Evolutionary conservation across 1,140 invertebrate species (phyloP).

Genomic region (Calliopsis andreniformis): DNA sequence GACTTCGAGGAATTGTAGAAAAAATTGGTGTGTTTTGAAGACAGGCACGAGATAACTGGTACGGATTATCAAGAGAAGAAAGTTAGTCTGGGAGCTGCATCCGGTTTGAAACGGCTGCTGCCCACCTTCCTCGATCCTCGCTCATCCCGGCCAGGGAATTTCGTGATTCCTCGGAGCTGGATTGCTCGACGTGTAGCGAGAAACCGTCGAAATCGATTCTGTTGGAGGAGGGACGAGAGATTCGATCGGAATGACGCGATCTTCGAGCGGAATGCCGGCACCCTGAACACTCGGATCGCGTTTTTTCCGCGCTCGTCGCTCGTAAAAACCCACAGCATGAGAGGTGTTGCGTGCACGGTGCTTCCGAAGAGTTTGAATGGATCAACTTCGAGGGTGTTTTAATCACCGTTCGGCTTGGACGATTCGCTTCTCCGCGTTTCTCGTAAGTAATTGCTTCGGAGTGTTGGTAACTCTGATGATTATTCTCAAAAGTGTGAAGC

Average conservation of each 20-base stretch:
- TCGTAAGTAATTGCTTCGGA: conserved; percentile 56
- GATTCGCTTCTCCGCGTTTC: conserved; percentile 23
- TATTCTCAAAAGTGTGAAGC: too few species aligned
- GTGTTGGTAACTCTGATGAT: too few species aligned
- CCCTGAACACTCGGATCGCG: conserved; percentile 23
- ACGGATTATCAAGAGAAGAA: conserved; percentile 51
- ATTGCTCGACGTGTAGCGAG: neutral
- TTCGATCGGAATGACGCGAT: neutral
- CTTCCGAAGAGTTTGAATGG: conserved; percentile 40
- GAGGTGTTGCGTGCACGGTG: conserved; percentile 8
- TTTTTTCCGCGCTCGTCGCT: neutral
- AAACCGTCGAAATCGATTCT: neutral
- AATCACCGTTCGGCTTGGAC: conserved; percentile 13
- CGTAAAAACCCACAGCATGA: conserved; percentile 28
- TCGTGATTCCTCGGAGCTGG: neutral
- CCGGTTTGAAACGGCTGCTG: conserved; percentile 21
- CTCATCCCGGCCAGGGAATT: neutral
- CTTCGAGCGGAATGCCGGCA: conserved; percentile 30
- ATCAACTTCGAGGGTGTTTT: conserved; percentile 12
- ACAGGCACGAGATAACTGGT: conserved; percentile 10
- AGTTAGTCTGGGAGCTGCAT: conserved; percentile 42
- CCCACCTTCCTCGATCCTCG: neutral
- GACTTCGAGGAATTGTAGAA: too few species aligned
- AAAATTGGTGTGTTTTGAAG: too few species aligned
- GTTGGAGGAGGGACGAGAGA: too few species aligned